Evolutionary conservation across 2,113 vertebrate species (phyloP).

Genomic region (Sander lucioperca): DNA sequence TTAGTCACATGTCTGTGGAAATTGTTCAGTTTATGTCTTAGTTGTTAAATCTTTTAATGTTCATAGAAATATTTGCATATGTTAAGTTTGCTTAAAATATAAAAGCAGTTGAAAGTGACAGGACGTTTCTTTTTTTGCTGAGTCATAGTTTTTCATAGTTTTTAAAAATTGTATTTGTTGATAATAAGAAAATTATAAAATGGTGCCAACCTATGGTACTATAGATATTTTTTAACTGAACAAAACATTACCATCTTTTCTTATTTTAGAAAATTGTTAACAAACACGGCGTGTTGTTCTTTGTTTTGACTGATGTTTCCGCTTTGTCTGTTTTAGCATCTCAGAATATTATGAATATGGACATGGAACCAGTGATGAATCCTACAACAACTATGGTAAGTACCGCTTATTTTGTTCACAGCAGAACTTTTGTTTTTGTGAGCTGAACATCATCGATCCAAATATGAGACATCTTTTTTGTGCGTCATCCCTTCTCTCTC

Average conservation of each 20-base stretch:
- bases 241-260: not conserved
- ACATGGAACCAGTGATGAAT: constrained; percentile 92
- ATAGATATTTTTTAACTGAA: not conserved
- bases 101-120: too few species aligned
- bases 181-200: not conserved
- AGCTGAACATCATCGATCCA: not conserved
- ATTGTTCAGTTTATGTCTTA: too few species aligned
- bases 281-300: not conserved
- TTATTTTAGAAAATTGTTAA: not conserved
- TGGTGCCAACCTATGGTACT: not conserved
- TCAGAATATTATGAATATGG: constrained; percentile 97
- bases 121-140: too few species aligned
- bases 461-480: constrained; percentile 18
- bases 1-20: too few species aligned
- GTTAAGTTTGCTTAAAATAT: too few species aligned
- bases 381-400: constrained; percentile 97
- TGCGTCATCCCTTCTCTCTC: not conserved
- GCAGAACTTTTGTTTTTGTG: constrained; percentile 3
- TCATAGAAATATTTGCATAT: too few species aligned
- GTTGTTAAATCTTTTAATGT: too few species aligned
- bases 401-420: constrained; percentile 51
- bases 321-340: constrained; percentile 86
- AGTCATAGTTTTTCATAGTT: not conserved
- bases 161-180: not conserved
- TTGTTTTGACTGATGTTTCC: constrained; percentile 18